These are phyloP conservation scores for Palythoa grandiflora DNA, from an alignment of 92 coral and sea anemone species.

Conservation along the genomic window DNA sequence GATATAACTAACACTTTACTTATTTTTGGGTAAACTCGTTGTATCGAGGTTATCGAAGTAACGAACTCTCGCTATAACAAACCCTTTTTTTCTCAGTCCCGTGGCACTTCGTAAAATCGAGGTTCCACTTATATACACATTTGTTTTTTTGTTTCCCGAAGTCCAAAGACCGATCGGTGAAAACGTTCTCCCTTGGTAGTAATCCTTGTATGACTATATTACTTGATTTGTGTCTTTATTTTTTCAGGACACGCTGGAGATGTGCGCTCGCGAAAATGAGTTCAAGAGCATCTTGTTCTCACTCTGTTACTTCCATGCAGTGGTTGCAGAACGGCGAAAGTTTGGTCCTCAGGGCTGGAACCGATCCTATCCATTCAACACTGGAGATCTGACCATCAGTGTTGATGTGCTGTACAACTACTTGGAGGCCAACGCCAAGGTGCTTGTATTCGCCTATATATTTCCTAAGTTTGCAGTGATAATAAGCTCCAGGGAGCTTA, in stretches of 20 bases:
- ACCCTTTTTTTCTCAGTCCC: too few species aligned
- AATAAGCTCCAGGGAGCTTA: too few species aligned
- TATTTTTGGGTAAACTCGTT: too few species aligned
- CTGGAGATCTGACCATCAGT: slow-evolving; percentile 99
- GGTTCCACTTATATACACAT: too few species aligned
- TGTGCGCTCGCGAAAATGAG: slow-evolving; percentile 99
- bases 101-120: too few species aligned
- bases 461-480: too few species aligned
- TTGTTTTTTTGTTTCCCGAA: background rate
- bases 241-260: slow-evolving; percentile 93
- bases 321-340: slow-evolving; percentile 97
- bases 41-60: too few species aligned
- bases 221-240: background rate
- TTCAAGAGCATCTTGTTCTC: slow-evolving; percentile 98
- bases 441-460: background rate
- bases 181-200: background rate
- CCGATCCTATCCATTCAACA: slow-evolving; percentile 97
- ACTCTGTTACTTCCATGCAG: slow-evolving; percentile 99
- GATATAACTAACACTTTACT: too few species aligned
- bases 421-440: slow-evolving; percentile 98
- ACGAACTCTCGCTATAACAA: too few species aligned
- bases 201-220: background rate
- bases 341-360: slow-evolving; percentile 99
- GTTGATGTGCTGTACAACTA: slow-evolving; percentile 96
- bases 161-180: background rate